Percentiles rank a stretch among this genome's conserved stretches.
These are phyloP conservation scores for Hesperophylax magnus DNA, from an alignment of 1,140 invertebrate genomes.

Conservation along the genomic window DNA sequence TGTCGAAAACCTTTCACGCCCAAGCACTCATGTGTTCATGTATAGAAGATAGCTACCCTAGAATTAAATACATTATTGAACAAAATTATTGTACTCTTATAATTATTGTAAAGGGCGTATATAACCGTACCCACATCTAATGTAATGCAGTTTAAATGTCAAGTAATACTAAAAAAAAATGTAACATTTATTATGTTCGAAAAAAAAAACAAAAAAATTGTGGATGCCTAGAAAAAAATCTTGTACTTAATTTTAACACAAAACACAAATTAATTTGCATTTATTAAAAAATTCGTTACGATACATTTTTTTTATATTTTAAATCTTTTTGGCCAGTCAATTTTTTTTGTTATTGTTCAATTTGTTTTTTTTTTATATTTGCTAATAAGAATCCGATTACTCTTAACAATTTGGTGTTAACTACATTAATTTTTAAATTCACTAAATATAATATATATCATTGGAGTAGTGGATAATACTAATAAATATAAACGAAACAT, in stretches of 20 bases:
- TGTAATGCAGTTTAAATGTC: constrained; percentile 34
- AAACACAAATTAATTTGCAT: not conserved
- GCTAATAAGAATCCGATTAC: constrained; percentile 42
- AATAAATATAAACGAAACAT: too few species aligned
- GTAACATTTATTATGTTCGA: not conserved
- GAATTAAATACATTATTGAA: constrained; percentile 40
- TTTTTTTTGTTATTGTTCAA: not conserved
- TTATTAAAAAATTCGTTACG: not conserved
- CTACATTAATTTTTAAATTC: constrained; percentile 10
- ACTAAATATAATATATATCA: constrained; percentile 8
- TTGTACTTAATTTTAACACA: constrained; percentile 28
- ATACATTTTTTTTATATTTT: not conserved
- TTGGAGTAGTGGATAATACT: too few species aligned
- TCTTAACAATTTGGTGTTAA: constrained; percentile 55
- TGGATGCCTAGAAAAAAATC: constrained; percentile 20
- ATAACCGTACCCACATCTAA: constrained; percentile 15
- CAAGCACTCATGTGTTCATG: constrained; percentile 36
- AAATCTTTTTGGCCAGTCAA: not conserved
- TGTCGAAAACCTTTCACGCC: constrained; percentile 35
- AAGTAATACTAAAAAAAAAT: constrained; percentile 35
- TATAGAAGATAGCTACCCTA: constrained; percentile 23
- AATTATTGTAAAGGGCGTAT: constrained; percentile 31
- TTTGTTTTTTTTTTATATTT: not conserved
- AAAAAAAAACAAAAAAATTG: constrained; percentile 29
- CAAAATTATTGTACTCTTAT: constrained; percentile 47